These are phyloP conservation scores for Aphidius ervi DNA, from an alignment of 1,140 invertebrate species.

Conservation along the genomic window DNA sequence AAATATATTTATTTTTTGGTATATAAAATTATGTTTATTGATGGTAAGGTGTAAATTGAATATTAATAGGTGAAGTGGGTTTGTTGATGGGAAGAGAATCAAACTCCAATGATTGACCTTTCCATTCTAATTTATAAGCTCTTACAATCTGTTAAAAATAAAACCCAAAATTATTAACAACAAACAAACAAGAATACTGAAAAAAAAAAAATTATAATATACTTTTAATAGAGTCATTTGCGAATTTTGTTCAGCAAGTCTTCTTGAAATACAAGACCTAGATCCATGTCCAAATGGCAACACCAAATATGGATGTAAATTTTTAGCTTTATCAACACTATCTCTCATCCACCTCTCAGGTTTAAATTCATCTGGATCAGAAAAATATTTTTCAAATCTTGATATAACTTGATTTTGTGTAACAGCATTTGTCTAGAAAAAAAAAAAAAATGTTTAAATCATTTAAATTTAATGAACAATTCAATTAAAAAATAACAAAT, in stretches of 20 bases:
- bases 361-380: conserved; percentile 63
- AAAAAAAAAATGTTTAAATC: conserved; percentile 20
- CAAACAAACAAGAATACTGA: background rate
- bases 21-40: background rate
- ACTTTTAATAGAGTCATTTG: conserved; percentile 73
- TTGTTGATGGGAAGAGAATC: conserved; percentile 73
- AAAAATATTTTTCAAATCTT: conserved; percentile 66
- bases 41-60: conserved; percentile 52
- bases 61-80: conserved; percentile 66
- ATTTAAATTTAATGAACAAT: background rate
- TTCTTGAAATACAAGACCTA: conserved; percentile 79
- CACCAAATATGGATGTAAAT: conserved; percentile 71
- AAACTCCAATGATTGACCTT: conserved; percentile 59
- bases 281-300: conserved; percentile 88
- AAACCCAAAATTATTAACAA: conserved; percentile 5
- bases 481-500: background rate
- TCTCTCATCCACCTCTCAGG: conserved; percentile 72
- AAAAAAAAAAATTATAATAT: conserved; percentile 36
- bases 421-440: conserved; percentile 76
- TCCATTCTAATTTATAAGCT: conserved; percentile 67
- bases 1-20: background rate
- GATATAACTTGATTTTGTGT: conserved; percentile 83
- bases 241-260: conserved; percentile 86
- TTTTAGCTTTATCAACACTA: conserved; percentile 43
- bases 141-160: conserved; percentile 61